Evolutionary conservation across 2,888 invertebrate species (phyloP), one percentile per base, ranked within the genome.

Genomic region (Xanthia icteritia): DNA sequence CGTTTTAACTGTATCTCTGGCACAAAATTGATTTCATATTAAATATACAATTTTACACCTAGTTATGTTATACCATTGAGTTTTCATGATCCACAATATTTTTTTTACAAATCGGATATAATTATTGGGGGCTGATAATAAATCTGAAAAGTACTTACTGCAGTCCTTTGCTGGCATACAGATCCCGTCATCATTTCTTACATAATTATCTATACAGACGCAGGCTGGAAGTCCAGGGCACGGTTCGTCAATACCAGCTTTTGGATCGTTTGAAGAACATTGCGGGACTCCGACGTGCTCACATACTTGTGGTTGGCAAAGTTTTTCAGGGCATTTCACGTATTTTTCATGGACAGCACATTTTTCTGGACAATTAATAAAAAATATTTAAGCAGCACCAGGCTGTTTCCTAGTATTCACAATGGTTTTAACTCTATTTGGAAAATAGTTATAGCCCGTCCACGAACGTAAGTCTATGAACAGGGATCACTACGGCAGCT

Each of bases 251-350:
- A 27, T 51, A 20, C 31, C 74, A 23, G 54, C 23, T 4, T 42
- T 13, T 15, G n/a, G 2, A 17, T 65, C 73, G 9, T 64, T 63
- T 3, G 66, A 68, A 0, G 79, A 48, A 56, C 78, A 85, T 20
- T 74, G 39, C 8, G 48, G 48, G 11, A 64, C 0, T 0, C 86
- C 83, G 5, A 80, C 73, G 1, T 86, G 31, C 13, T 76, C 72
- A 68, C 86, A 86, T 42, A 69, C n/a, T 79, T 86, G 86, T 11
- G 87, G 87, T 11, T 68, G 27, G n/a, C 80, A 81, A 1, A 72
- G 39, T 23, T 73, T 84, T 51, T 68, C 75, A 4, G 86, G 86
- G 13, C 86, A 86, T 5, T 54, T 39, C 13, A 51, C 77, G 36
- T 64, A 86, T 76, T 8, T 84, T 71, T 86, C 86, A n/a, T 86